Evolutionary conservation across 2,888 invertebrate genomes (phyloP).

Genomic region (Himalopsyche japonica): DNA sequence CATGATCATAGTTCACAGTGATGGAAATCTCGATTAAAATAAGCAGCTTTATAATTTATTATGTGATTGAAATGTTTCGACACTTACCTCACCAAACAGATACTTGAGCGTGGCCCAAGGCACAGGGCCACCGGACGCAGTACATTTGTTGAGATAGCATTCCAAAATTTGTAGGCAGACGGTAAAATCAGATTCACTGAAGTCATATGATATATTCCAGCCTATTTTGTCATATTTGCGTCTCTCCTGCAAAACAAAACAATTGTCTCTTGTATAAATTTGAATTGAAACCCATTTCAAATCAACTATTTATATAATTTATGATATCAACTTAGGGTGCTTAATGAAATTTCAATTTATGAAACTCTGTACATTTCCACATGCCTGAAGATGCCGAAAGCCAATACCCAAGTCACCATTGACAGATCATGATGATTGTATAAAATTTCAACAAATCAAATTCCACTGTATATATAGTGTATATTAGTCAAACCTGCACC

Average conservation of each 20-base stretch:
- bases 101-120: conserved; percentile 93
- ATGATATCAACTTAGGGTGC: no score
- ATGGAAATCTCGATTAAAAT: no score
- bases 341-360: no score
- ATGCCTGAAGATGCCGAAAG: no score
- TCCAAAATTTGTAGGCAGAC: conserved; percentile 85
- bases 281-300: neutral
- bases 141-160: conserved; percentile 78
- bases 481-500: conserved; percentile 64
- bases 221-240: conserved; percentile 93
- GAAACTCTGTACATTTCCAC: no score
- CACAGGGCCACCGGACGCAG: conserved; percentile 63
- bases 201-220: conserved; percentile 93
- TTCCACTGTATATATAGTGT: no score
- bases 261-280: neutral
- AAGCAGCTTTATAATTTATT: no score
- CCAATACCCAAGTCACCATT: no score
- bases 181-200: conserved; percentile 89
- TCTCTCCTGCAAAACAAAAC: conserved; percentile 66
- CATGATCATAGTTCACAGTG: no score
- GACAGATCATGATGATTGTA: no score
- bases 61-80: neutral
- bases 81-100: conserved; percentile 81
- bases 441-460: no score
- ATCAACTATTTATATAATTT: neutral